A percentile compares a stretch with the other conserved stretches of the same genome.
phyloP scores from a whole-genome alignment of 2,797 vertebrate species.

The Botia kubotai region DNA sequence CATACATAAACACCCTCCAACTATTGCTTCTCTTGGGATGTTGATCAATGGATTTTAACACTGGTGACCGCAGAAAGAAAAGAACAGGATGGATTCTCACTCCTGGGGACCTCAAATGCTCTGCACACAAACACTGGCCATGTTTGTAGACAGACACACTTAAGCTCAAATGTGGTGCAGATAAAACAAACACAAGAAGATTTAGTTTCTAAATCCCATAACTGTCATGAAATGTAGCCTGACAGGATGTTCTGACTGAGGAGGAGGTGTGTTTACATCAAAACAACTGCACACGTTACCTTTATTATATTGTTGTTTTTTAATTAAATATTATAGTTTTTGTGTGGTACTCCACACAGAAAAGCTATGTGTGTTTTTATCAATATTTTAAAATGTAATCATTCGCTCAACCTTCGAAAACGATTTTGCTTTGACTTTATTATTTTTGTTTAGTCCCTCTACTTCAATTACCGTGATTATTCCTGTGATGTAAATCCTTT shows the following conservation, averaged over 20 bases:
- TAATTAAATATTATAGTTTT: neutral
- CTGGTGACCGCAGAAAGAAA: constrained; percentile 50
- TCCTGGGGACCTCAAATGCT: constrained; percentile 50
- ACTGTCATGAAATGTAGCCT: constrained; percentile 6
- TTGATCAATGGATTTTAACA: constrained; percentile 59
- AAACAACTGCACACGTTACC: neutral
- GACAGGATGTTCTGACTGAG: neutral
- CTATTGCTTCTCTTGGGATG: constrained; percentile 40
- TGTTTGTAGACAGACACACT: constrained; percentile 62
- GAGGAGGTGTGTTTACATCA: neutral
- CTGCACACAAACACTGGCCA: constrained; percentile 61
- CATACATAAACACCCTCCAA: constrained; percentile 41
- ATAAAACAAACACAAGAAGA: constrained; percentile 46
- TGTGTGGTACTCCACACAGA: no score
- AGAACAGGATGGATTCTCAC: constrained; percentile 46
- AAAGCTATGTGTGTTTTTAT: no score
- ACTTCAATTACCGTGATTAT: no score
- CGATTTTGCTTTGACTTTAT: no score
- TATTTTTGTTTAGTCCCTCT: no score
- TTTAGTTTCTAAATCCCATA: constrained; percentile 25
- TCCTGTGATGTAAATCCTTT: neutral
- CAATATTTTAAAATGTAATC: no score
- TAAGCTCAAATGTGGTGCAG: constrained; percentile 47
- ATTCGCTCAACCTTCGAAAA: no score
- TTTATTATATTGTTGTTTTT: neutral